Percentiles rank a stretch among this genome's conserved stretches.
phyloP scores from a whole-genome alignment of 1,140 invertebrate species.

The Drosophila nebulosa region DNA sequence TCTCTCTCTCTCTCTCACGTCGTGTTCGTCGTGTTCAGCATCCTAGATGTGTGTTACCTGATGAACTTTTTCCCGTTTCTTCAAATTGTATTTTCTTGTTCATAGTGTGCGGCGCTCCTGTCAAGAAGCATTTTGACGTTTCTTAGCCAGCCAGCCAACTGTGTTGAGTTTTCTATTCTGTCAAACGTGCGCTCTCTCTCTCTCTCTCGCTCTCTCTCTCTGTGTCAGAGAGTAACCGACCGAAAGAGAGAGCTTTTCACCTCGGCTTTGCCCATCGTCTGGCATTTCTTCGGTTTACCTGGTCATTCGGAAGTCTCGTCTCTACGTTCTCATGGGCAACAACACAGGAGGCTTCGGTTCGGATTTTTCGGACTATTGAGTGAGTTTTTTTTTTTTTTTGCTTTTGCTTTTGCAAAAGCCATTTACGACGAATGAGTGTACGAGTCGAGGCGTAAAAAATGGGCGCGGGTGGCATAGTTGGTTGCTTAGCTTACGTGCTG shows the following conservation, averaged over 20 bases:
- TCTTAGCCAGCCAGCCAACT: constrained; percentile 30
- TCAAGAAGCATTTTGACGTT: constrained; percentile 67
- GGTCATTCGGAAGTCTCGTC: constrained; percentile 37
- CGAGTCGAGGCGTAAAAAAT: constrained; percentile 13
- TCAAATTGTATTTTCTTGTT: constrained; percentile 36
- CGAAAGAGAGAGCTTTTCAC: constrained; percentile 35
- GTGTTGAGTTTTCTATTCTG: constrained; percentile 59
- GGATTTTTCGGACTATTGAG: constrained; percentile 68
- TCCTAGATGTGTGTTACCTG: constrained; percentile 56
- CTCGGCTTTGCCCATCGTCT: constrained; percentile 15
- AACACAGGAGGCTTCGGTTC: too few species aligned
- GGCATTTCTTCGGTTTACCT: constrained; percentile 56
- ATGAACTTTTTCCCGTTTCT: constrained; percentile 42
- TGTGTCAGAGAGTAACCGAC: constrained; percentile 1
- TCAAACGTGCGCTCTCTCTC: too few species aligned
- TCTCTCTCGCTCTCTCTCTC: too few species aligned
- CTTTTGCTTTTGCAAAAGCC: constrained; percentile 5
- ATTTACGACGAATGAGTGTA: constrained; percentile 4
- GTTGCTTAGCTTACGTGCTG: constrained; percentile 40
- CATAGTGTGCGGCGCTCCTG: too few species aligned
- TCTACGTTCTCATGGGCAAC: constrained; percentile 13
- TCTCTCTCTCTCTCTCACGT: constrained; percentile 4
- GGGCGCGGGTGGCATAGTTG: constrained; percentile 36
- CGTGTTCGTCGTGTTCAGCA: constrained; percentile 37
- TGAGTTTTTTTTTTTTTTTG: too few species aligned